Conservation (phyloP, 2,888 invertebrate species). For the Elysia crispata region DNA sequence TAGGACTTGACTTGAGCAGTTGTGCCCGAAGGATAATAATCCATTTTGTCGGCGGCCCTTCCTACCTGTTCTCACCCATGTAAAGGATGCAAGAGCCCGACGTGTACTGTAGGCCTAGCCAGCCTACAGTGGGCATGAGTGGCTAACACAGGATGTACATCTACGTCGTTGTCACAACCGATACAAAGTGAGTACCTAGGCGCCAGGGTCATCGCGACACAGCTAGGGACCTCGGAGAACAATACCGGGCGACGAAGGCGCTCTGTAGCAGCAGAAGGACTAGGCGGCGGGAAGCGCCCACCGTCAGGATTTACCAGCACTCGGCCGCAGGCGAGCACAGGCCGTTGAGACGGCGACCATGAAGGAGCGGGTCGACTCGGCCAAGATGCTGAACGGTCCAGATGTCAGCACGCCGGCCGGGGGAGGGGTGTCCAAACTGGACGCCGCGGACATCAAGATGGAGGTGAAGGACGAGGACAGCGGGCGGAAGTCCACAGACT, state of each 20-base stretch:
- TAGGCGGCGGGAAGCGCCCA: no score
- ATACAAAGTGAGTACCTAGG: no score
- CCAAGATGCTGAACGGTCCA: conserved; percentile 36
- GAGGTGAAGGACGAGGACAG: conserved; percentile 64
- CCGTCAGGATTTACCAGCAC: no score
- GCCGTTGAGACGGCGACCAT: neutral
- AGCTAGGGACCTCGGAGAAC: no score
- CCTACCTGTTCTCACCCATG: neutral
- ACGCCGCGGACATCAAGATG: conserved; percentile 61
- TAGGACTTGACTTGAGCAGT: no score
- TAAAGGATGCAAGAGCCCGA: conserved; percentile 17
- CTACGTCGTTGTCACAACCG: no score
- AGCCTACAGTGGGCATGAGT: conserved; percentile 22
- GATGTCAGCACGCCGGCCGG: conserved; percentile 5
- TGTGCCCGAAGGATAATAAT: no score
- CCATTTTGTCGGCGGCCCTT: no score
- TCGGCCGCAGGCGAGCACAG: neutral
- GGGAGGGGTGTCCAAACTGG: conserved; percentile 5
- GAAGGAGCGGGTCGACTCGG: conserved; percentile 38
- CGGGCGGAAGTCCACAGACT: conserved; percentile 22
- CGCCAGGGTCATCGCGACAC: no score
- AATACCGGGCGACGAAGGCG: no score
- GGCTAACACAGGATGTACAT: neutral
- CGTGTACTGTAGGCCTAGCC: conserved; percentile 29
- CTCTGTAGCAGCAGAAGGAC: no score